Evolutionary conservation across 2,888 invertebrate genomes (phyloP).

Genomic region (Oligia latruncula): DNA sequence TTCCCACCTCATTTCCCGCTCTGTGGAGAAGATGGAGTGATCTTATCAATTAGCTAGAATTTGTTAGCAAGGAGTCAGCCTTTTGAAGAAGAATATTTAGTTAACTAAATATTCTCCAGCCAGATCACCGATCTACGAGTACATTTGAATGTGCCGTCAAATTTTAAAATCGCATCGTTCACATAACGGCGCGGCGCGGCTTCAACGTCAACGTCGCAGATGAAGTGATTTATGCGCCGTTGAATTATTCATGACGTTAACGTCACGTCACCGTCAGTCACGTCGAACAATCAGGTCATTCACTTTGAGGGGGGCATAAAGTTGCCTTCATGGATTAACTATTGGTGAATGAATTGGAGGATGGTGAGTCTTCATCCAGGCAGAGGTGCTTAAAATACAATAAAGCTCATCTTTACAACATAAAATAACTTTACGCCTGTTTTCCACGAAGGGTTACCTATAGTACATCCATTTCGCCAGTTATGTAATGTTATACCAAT

Average conservation of each 20-base stretch:
- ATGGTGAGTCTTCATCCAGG: background rate
- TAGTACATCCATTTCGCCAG: too few relatives aligned
- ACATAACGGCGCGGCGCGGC: constrained; percentile 25
- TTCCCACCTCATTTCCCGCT: background rate
- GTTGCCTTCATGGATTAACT: constrained; percentile 30
- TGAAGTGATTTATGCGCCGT: constrained; percentile 63
- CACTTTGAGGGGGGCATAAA: constrained; percentile 53
- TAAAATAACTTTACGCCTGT: too few relatives aligned
- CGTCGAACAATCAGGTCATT: constrained; percentile 63
- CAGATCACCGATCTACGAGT: constrained; percentile 10
- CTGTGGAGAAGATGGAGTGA: background rate
- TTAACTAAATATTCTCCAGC: constrained; percentile 25
- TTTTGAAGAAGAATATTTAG: constrained; percentile 7
- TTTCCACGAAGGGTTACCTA: too few relatives aligned
- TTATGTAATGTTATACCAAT: too few relatives aligned
- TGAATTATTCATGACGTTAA: constrained; percentile 64
- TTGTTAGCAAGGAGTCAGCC: background rate
- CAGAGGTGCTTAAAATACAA: background rate
- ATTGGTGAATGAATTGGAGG: constrained; percentile 11
- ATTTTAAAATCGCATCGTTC: constrained; percentile 58
- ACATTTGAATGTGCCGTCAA: constrained; percentile 32
- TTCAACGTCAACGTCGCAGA: constrained; percentile 49
- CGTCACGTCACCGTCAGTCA: constrained; percentile 62
- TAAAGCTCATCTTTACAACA: background rate
- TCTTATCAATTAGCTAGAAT: background rate